Evolutionary conservation across 1,140 invertebrate genomes (phyloP), one percentile per base, ranked within the genome.

Genomic region (Aphelinus certus): DNA sequence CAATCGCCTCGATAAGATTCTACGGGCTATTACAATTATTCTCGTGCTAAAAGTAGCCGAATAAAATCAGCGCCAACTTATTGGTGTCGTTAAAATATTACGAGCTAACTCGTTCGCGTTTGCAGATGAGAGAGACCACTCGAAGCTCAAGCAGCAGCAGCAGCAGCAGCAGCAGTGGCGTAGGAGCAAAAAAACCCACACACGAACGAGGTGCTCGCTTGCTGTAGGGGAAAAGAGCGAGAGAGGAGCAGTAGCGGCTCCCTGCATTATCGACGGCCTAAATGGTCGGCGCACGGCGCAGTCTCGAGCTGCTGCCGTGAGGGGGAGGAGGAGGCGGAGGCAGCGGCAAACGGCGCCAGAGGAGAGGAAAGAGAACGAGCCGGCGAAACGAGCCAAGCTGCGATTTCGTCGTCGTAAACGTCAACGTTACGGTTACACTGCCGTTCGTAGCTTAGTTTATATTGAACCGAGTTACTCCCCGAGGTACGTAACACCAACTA

Each of bases 361-460:
- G 51, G 76, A 76, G 78, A 49, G 64, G 65, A 68, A 76, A 71
- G 76, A 69, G 78, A 51, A 26, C 45, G 73, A 75, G 10, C n/a
- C 53, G 10, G 63, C 48, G 79, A 87, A 87, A 87, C 86, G 86
- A 88, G 84, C 84, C 81, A 78, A 86, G 86, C 86, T 84, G 85
- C 87, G 86, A 88, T 88, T 88, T 88, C 86, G 86, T 87, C 83
- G 83, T 88, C 87, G 87, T 88, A 88, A 88, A 88, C 86, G 87
- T 88, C 86, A 88, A 84, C 85, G 85, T 88, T 88, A 88, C 86
- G 86, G 85, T 88, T 88, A 88, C 86, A 85, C 84, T 82, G 86
- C 87, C 86, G 84, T 88, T 88, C 47, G 82, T 80, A 85, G 80
- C 84, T 83, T 87, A 82, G 83, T 88, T 87, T 88, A 88, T 88